These are phyloP conservation scores for Colistium nudipinnis DNA, from an alignment of 2,113 vertebrate species.

Conservation along the genomic window DNA sequence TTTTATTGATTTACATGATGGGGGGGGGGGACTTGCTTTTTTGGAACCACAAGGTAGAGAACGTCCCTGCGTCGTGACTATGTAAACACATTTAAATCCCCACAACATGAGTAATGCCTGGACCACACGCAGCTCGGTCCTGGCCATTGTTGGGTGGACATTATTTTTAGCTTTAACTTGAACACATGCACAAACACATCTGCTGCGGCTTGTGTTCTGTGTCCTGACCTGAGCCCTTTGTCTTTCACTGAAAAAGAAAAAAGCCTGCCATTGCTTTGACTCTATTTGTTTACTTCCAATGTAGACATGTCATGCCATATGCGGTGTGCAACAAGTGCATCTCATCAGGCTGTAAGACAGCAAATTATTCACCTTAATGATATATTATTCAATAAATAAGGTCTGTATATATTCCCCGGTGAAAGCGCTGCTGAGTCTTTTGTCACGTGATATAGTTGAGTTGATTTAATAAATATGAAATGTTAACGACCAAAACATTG, in stretches of 20 bases:
- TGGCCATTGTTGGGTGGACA: constrained; percentile 26
- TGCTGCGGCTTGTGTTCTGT: constrained; percentile 21
- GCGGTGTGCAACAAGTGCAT: not conserved
- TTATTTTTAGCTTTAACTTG: constrained; percentile 45
- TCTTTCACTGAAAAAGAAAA: constrained; percentile 4
- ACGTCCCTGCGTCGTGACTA: too few species aligned
- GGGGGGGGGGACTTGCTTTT: too few species aligned
- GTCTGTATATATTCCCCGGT: not conserved
- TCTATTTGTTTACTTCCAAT: not conserved
- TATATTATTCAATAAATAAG: not conserved
- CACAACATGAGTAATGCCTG: too few species aligned
- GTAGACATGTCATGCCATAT: not conserved
- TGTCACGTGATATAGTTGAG: not conserved
- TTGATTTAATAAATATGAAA: too few species aligned
- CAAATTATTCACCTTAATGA: not conserved
- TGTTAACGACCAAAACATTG: not conserved
- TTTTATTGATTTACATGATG: too few species aligned
- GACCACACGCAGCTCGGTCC: too few species aligned
- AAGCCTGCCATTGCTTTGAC: not conserved
- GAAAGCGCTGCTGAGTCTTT: not conserved
- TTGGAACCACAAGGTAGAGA: too few species aligned
- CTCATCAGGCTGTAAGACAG: not conserved
- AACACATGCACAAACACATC: constrained; percentile 39
- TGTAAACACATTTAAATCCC: too few species aligned
- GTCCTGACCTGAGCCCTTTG: constrained; percentile 17